Evolutionary conservation across 1,140 invertebrate species (phyloP).

Genomic region (Radopholus similis): DNA sequence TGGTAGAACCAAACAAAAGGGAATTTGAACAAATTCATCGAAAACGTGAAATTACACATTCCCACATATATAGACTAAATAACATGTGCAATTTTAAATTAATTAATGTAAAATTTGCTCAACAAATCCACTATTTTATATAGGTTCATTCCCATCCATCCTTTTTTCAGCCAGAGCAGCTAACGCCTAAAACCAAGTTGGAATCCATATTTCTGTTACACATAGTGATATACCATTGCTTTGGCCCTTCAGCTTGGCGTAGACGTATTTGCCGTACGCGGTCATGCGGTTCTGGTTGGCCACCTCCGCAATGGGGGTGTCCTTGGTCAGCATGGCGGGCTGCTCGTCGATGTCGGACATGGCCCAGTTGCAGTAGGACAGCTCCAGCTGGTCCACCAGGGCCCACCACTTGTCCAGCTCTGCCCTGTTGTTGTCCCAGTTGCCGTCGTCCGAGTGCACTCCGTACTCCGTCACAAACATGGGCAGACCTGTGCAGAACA

Average conservation of each 20-base stretch:
- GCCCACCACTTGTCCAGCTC: not conserved
- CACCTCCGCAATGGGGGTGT: not conserved
- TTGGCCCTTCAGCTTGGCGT: not conserved
- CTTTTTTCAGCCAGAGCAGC: no score
- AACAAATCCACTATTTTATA: no score
- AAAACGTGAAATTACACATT: no score
- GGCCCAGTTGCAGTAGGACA: conserved; percentile 7
- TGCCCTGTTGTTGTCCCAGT: not conserved
- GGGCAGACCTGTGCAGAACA: not conserved
- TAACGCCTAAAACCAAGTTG: no score
- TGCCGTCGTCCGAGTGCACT: not conserved
- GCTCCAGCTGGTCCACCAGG: not conserved
- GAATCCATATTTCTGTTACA: no score
- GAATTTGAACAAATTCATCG: no score
- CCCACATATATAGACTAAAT: no score
- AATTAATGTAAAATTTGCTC: no score
- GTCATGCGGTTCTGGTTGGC: not conserved
- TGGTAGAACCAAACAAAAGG: no score
- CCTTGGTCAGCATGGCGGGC: not conserved
- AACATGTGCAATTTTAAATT: no score
- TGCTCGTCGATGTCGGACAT: conserved; percentile 3
- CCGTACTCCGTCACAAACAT: conserved; percentile 17
- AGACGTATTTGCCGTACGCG: not conserved
- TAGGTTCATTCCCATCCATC: no score
- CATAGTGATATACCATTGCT: conserved; percentile 13